Evolutionary conservation across 2,888 invertebrate genomes (phyloP), one percentile per base, ranked within the genome.

Genomic region (Pyrrhosoma nymphula): DNA sequence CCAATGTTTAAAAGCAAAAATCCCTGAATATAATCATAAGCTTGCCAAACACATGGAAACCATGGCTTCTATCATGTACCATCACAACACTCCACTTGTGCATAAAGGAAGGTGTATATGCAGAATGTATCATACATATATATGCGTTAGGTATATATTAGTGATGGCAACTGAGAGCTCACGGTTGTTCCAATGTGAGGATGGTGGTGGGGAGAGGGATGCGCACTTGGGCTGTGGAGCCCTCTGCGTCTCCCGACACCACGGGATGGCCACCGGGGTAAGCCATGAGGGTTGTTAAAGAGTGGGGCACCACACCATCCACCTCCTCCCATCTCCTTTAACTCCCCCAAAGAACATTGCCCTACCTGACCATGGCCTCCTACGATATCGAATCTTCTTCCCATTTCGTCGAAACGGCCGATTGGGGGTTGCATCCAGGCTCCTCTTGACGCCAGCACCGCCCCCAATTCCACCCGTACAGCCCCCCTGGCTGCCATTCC

Each of bases 351-450:
- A n/a, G 93, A 93, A 93, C 93, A 93, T 63, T 96, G 95, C 95
- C 97, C 97, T 97, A 99, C 99, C 99, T 97, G 99, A 98, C 98
- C 99, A 99, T 56, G 99, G 99, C 96, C 99, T 98, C 96, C 99
- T 98, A 96, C 99, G 97, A 96, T 98, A 98, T 96, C 99, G 98
- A 96, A 99, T 97, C 97, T 98, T 99, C 97, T 99, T 99, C 96
- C 99, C 99, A 97, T 99, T 99, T 96, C 99, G 98, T 96, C 98
- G 98, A 96, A 99, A 98, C 96, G 99, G 97, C 97, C 99, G 99
- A 96, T 98, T 98, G 35, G 98, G 97, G 95, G 98, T 98, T 95
- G 97, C 96, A 96, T 98, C 98, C 55, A 98, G 97, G 95, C 98
- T 98, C 96, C 98, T 98, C 97, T 98, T 98, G 95, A 97, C 97